A percentile compares a stretch with the other conserved stretches of the same genome.
phyloP scores from a whole-genome alignment of 35 echinoderm and acorn worm species.

The Hemicentrotus pulcherrimus region DNA sequence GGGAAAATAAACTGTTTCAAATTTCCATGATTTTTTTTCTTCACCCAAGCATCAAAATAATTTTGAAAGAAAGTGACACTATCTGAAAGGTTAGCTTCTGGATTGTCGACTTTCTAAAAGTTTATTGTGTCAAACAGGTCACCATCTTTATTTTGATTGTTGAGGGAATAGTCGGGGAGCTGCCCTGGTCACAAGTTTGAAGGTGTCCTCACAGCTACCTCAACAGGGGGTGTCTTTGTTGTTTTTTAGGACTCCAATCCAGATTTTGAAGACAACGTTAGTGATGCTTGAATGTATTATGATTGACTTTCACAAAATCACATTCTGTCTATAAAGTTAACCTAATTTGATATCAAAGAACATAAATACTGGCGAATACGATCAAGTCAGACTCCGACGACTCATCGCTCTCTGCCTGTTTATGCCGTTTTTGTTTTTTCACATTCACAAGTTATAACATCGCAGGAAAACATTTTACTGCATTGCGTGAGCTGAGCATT shows the following conservation, averaged over 20 bases:
- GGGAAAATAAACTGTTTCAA: too few species aligned
- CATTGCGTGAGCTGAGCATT: too few species aligned
- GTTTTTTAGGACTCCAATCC: background rate
- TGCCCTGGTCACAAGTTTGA: background rate
- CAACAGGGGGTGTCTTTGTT: background rate
- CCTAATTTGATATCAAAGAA: background rate
- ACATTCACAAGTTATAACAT: too few species aligned
- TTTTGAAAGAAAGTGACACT: too few species aligned
- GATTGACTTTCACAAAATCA: background rate
- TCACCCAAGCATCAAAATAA: too few species aligned
- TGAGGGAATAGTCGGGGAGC: background rate
- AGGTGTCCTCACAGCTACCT: background rate
- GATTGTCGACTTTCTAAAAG: too few species aligned
- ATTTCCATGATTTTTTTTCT: too few species aligned
- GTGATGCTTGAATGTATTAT: background rate
- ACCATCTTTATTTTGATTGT: background rate
- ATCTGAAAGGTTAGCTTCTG: too few species aligned
- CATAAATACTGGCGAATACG: background rate
- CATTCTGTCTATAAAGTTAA: background rate
- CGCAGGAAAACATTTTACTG: too few species aligned
- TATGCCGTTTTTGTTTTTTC: too few species aligned
- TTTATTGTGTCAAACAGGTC: background rate
- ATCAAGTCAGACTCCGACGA: too few species aligned
- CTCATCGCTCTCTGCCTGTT: too few species aligned
- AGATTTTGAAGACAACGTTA: background rate